A percentile compares a stretch with the other conserved stretches of the same genome.
Conservation (phyloP, 2,797 vertebrate genomes). For the Ctenosaura bakeri region DNA sequence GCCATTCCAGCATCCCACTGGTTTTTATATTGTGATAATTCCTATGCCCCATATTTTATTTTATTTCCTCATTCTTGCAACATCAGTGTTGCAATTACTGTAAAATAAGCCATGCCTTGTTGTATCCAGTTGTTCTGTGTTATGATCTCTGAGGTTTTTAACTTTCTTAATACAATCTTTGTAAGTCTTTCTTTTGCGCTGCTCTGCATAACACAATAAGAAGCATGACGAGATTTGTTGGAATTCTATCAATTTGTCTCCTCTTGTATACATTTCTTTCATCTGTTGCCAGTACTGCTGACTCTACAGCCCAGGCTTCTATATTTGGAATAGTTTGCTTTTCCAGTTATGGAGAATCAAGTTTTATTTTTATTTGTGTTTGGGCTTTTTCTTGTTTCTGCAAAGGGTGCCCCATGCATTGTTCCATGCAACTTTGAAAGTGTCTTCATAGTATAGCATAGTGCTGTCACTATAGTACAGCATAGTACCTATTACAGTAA, state of each 20-base stretch:
- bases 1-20: neutral
- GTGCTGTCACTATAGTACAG: too few relatives aligned
- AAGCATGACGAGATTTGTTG: conserved; percentile 2
- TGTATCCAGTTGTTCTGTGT: neutral
- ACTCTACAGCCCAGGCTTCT: neutral
- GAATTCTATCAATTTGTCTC: neutral
- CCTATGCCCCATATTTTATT: neutral
- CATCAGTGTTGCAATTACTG: neutral
- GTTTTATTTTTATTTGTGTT: neutral
- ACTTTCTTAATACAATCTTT: neutral
- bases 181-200: neutral
- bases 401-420: neutral
- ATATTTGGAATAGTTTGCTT: neutral
- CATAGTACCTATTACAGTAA: neutral
- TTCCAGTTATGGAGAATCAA: neutral
- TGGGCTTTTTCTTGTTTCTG: neutral
- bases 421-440: neutral
- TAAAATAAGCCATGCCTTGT: neutral
- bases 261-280: conserved; percentile 8
- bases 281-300: conserved; percentile 1
- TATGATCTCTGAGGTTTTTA: neutral
- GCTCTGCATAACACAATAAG: neutral
- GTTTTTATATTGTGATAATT: neutral
- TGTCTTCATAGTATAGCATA: neutral
- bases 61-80: neutral